Evolutionary conservation across 2,113 vertebrate genomes (phyloP), one percentile per base, ranked within the genome.

Genomic region (Halichoerus grypus): DNA sequence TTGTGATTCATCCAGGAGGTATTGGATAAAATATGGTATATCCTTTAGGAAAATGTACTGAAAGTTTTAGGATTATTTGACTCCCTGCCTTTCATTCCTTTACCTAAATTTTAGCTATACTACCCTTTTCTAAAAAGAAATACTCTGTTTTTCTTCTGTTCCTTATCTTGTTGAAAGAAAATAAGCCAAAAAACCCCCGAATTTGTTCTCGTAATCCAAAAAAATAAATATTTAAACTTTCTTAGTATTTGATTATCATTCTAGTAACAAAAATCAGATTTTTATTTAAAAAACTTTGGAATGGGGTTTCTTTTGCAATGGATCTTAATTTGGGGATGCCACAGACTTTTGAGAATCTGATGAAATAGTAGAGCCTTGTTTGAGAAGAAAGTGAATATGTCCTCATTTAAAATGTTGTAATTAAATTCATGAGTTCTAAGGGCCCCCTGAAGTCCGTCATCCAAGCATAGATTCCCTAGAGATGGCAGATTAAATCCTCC

Each of bases 231-330:
- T 85, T 88, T 71, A 19, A 2, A 28, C 72, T 87, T 94, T 61
- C 19, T 24, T 69, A 77, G 4, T 49, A 84, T 87, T 85, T 81
- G 88, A 39, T 77, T 67, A 82, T 89, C n/a, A 89, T 18, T 69
- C 86, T 61, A 74, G 14, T 86, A 71, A 39, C 76, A 65, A 57
- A 93, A 82, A 84, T n/a, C 26, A 86, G 31, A 57, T 39, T 65
- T 96, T 59, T 77, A 86, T 83, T 94, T 79, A 71, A 46, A 95
- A 88, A 80, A 39, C 10, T 83, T 92, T 87, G 28, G 22, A 72
- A 72, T 36, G 7, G n/a, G 46, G 1, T 85, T 84, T 86, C 1
- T 33, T 94, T 74, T 71, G 36, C 14, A 42, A 33, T 39, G 21
- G 19, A 12, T 96, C 59, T 98, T 53, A 88, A 93, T 65, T 91